A percentile compares a stretch with the other conserved stretches of the same genome.
phyloP scores from a whole-genome alignment of 2,113 vertebrate species.

The Muntiacus muntjak region DNA sequence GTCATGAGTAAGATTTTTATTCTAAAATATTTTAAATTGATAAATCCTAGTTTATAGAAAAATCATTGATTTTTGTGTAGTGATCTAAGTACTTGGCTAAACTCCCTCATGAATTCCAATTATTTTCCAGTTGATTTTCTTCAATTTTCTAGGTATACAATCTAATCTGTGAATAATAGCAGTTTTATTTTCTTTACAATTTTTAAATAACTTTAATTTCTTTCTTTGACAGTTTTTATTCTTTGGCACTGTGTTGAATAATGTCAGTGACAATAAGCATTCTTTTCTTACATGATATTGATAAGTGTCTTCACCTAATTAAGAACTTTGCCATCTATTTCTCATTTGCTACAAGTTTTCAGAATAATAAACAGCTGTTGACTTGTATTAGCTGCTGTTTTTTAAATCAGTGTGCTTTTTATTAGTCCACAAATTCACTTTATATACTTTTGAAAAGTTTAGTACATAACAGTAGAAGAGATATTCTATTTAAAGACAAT shows the following conservation, averaged over 20 bases:
- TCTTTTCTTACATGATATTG: not conserved
- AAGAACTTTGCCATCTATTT: not conserved
- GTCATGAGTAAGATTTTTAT: not conserved
- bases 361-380: not conserved
- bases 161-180: not conserved
- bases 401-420: not conserved
- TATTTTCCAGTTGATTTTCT: not conserved
- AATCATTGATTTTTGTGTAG: not conserved
- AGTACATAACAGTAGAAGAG: not conserved
- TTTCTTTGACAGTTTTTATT: not conserved
- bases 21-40: constrained; percentile 7
- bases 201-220: not conserved
- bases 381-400: not conserved
- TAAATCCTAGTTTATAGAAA: constrained; percentile 10
- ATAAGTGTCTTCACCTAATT: not conserved
- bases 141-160: not conserved
- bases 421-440: not conserved
- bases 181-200: not conserved
- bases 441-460: not conserved
- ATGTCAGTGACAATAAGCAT: not conserved
- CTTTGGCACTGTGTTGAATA: not conserved
- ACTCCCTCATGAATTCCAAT: not conserved
- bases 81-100: constrained; percentile 21
- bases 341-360: constrained; percentile 30
- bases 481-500: not conserved